Evolutionary conservation across 2,797 vertebrate genomes (phyloP).

Genomic region (Jordanella pulchra): DNA sequence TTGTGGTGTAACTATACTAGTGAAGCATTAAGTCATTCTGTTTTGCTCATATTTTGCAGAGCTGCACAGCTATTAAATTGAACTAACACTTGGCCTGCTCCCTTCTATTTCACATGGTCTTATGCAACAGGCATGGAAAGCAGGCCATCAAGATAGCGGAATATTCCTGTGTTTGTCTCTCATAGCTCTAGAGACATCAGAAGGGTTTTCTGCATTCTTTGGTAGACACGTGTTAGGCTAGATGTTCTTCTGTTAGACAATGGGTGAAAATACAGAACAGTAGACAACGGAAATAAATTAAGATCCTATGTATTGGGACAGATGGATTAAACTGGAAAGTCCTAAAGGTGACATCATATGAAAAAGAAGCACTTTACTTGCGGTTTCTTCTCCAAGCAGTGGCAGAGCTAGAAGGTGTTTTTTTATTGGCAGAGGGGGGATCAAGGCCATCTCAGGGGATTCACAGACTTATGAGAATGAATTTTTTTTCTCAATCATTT

Average conservation of each 20-base stretch:
- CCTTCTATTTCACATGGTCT: slow-evolving; percentile 37
- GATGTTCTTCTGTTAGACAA: slow-evolving; percentile 10
- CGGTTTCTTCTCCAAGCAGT: too few relatives aligned
- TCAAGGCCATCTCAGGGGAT: too few relatives aligned
- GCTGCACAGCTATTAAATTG: neutral
- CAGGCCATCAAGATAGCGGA: slow-evolving; percentile 8
- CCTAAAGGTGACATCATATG: slow-evolving; percentile 7
- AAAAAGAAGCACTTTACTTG: too few relatives aligned
- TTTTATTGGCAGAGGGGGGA: too few relatives aligned
- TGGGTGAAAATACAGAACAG: slow-evolving; percentile 45
- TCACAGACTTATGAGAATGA: too few relatives aligned
- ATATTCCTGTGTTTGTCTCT: too few relatives aligned
- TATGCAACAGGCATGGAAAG: slow-evolving; percentile 24
- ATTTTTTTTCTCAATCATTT: too few relatives aligned
- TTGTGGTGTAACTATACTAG: neutral
- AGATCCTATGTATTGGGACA: slow-evolving; percentile 21
- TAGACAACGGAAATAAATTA: slow-evolving; percentile 65
- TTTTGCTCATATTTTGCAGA: slow-evolving; percentile 35
- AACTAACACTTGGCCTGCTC: slow-evolving; percentile 29
- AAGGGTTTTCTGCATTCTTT: slow-evolving; percentile 34
- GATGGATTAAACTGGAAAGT: slow-evolving; percentile 25
- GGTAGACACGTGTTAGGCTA: slow-evolving; percentile 10
- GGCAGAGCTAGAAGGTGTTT: too few relatives aligned
- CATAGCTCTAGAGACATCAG: too few relatives aligned
- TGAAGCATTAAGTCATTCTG: slow-evolving; percentile 18